Evolutionary conservation across 2,113 vertebrate genomes (phyloP).

Genomic region (Panthera uncia): DNA sequence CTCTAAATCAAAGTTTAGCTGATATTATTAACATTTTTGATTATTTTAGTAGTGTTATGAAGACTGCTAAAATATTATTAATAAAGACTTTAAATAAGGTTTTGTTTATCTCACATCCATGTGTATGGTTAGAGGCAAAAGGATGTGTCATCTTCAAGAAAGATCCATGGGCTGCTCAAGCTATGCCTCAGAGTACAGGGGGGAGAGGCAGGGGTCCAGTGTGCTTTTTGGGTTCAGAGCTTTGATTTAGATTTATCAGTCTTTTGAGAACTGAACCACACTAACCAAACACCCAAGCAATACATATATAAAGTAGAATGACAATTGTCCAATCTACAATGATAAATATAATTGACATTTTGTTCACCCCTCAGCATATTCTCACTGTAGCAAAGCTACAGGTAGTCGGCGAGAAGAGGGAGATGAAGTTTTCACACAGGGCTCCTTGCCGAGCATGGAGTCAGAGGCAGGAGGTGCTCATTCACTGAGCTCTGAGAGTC

Average conservation of each 20-base stretch:
- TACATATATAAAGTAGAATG: not conserved
- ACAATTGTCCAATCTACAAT: not conserved
- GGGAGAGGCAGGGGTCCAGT: not conserved
- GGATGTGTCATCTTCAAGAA: not conserved
- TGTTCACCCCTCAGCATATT: not conserved
- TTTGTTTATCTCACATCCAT: not conserved
- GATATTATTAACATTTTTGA: not conserved
- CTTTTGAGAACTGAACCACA: not conserved
- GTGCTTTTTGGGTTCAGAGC: not conserved
- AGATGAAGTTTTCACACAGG: not conserved
- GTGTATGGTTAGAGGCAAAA: not conserved
- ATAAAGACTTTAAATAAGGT: not conserved
- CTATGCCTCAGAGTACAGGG: not conserved
- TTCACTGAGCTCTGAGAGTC: not conserved
- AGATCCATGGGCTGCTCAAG: not conserved
- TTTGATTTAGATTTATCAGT: not conserved
- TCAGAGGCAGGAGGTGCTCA: not conserved
- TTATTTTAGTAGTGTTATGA: not conserved
- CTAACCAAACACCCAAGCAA: not conserved
- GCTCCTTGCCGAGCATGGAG: not conserved
- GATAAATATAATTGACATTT: not conserved
- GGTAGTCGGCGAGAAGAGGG: fast-evolving
- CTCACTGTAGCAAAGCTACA: not conserved
- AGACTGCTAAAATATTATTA: not conserved
- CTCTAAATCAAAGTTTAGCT: not conserved